A percentile compares a stretch with the other conserved stretches of the same genome.
Conservation (phyloP, 1,140 invertebrate species). For the Ephestia elutella region DNA sequence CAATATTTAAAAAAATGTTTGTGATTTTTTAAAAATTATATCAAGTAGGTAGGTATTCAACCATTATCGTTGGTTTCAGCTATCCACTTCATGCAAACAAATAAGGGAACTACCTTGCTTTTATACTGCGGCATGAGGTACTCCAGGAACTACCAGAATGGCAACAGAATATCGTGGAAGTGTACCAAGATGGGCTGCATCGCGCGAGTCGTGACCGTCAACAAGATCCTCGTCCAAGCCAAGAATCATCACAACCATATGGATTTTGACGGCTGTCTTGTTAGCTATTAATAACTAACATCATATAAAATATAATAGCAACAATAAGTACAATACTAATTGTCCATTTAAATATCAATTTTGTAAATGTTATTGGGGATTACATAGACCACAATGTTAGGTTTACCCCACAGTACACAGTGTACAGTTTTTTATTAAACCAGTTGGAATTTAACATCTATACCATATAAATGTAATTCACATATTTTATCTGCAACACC, state of each 20-base stretch:
- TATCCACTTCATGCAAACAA: not conserved
- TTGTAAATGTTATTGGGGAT: too few species aligned
- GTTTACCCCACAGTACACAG: too few species aligned
- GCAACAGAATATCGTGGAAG: slow-evolving; percentile 43
- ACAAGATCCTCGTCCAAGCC: slow-evolving; percentile 23
- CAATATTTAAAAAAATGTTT: too few species aligned
- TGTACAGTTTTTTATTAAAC: too few species aligned
- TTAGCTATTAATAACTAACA: too few species aligned
- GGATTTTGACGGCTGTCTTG: not conserved
- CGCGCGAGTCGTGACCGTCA: slow-evolving; percentile 36
- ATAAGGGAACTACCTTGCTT: not conserved
- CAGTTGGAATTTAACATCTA: too few species aligned
- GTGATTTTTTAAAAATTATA: not conserved
- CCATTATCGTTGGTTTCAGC: not conserved
- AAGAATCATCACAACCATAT: slow-evolving; percentile 43
- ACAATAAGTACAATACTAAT: too few species aligned
- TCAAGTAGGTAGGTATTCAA: not conserved
- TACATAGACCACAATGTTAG: too few species aligned
- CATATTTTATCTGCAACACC: too few species aligned
- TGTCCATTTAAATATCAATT: too few species aligned
- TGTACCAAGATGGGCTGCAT: slow-evolving; percentile 44
- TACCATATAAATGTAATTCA: too few species aligned
- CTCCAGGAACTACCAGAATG: slow-evolving; percentile 49
- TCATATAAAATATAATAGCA: too few species aligned
- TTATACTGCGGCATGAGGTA: slow-evolving; percentile 12